Percentiles rank a stretch among this genome's conserved stretches.
Conservation (phyloP, 2,797 vertebrate genomes). For the Bovichtus variegatus region DNA sequence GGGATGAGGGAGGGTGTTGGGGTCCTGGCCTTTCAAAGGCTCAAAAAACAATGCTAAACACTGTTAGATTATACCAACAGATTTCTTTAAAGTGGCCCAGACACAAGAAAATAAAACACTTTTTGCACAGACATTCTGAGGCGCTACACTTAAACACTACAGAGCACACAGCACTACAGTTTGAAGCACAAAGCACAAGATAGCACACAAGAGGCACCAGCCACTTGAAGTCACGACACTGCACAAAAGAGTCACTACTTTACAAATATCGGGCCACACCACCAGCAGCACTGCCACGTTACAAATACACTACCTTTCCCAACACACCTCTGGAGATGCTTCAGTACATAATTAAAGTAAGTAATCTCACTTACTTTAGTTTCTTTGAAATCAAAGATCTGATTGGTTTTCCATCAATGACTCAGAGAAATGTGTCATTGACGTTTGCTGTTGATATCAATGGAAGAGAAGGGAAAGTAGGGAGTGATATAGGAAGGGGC, state of each 20-base stretch:
- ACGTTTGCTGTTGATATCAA: constrained; percentile 75
- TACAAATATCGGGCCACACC: constrained; percentile 42
- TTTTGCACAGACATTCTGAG: constrained; percentile 38
- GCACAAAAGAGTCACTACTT: constrained; percentile 44
- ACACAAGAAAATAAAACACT: constrained; percentile 39
- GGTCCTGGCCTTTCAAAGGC: constrained; percentile 53
- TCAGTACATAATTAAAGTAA: constrained; percentile 64
- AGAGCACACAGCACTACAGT: constrained; percentile 39
- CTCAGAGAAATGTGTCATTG: constrained; percentile 78
- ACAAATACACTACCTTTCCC: constrained; percentile 67
- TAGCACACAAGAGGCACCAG: constrained; percentile 40
- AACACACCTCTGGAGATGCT: constrained; percentile 81
- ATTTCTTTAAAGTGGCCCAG: constrained; percentile 40
- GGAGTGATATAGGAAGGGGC: constrained; percentile 74
- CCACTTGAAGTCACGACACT: constrained; percentile 48
- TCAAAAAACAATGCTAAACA: constrained; percentile 24
- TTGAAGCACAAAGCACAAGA: constrained; percentile 48
- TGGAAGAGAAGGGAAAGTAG: constrained; percentile 68
- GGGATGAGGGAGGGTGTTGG: constrained; percentile 62
- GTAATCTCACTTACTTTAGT: constrained; percentile 74
- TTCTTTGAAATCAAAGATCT: constrained; percentile 69
- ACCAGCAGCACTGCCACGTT: constrained; percentile 54
- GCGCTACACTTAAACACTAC: constrained; percentile 40
- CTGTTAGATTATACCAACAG: constrained; percentile 29
- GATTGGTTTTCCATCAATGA: constrained; percentile 84